A percentile compares a stretch with the other conserved stretches of the same genome.
Evolutionary conservation across 2,113 vertebrate species (phyloP).

Genomic region (Eidolon helvum): DNA sequence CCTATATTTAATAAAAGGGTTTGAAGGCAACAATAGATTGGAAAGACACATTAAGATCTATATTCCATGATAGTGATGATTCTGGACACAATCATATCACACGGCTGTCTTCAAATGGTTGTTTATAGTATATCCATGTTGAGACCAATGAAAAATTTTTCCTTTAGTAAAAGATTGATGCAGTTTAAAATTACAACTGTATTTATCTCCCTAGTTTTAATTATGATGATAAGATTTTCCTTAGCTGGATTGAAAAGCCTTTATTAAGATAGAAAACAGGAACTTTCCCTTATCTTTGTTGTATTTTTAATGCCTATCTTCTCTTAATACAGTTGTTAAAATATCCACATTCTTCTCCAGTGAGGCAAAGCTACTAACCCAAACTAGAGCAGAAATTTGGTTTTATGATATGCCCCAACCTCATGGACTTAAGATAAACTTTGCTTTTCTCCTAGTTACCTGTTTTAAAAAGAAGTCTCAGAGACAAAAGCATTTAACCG

Average conservation of each 20-base stretch:
- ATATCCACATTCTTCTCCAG: neutral
- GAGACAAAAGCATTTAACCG: neutral
- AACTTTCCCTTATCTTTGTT: neutral
- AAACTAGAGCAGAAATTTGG: neutral
- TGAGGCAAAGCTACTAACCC: neutral
- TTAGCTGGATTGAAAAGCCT: neutral
- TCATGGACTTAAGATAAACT: neutral
- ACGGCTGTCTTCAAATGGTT: neutral
- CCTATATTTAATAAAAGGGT: slow-evolving; percentile 51
- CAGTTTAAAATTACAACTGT: slow-evolving; percentile 17
- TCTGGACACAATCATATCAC: neutral
- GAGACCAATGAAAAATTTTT: neutral
- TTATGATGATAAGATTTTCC: neutral
- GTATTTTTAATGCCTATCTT: neutral
- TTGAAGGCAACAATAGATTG: neutral
- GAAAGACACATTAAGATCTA: neutral
- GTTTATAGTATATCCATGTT: neutral
- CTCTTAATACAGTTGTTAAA: neutral
- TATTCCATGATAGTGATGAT: neutral
- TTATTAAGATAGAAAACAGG: neutral
- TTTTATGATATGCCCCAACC: neutral
- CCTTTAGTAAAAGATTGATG: neutral
- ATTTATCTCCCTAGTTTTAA: slow-evolving; percentile 25
- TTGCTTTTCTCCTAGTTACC: neutral
- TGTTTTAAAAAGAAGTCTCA: neutral